Evolutionary conservation across 2,888 invertebrate genomes (phyloP).

Genomic region (Lasioglossum villosulum): DNA sequence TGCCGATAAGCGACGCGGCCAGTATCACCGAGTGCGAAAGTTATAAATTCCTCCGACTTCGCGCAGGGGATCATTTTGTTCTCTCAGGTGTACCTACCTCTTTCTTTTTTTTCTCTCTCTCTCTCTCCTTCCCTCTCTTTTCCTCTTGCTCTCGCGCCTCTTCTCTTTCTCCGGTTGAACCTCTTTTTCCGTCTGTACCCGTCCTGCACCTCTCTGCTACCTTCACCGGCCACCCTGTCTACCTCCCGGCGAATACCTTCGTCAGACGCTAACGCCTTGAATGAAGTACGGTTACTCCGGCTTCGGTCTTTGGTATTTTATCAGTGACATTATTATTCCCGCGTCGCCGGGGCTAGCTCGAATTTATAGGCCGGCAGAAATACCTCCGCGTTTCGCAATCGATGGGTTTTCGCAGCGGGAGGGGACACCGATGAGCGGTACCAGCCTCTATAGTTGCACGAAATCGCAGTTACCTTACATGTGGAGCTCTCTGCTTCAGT

Average conservation of each 20-base stretch:
- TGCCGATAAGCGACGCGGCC: constrained; percentile 45
- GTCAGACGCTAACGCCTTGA: constrained; percentile 55
- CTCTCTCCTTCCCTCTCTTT: background rate
- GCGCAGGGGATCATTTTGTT: constrained; percentile 42
- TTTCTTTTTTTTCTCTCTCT: background rate
- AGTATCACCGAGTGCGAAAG: constrained; percentile 53
- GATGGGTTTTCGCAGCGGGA: constrained; percentile 35
- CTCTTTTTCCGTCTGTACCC: constrained; percentile 25
- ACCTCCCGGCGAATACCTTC: constrained; percentile 40
- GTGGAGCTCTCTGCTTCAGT: background rate
- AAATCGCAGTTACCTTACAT: background rate
- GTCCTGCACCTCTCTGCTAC: background rate
- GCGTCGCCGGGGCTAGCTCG: constrained; percentile 47
- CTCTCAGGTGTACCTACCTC: background rate
- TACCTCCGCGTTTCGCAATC: constrained; percentile 49
- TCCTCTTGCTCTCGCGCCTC: background rate
- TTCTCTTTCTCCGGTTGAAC: constrained; percentile 11
- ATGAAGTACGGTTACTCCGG: constrained; percentile 56
- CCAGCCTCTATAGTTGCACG: background rate
- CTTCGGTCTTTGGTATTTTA: constrained; percentile 57
- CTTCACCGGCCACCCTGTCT: background rate
- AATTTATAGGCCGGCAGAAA: constrained; percentile 56
- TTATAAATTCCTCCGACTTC: constrained; percentile 57
- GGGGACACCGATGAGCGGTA: background rate
- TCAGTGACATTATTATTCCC: constrained; percentile 58